phyloP scores from a whole-genome alignment of 2,888 invertebrate species.

The Aproaerema taeniolella region DNA sequence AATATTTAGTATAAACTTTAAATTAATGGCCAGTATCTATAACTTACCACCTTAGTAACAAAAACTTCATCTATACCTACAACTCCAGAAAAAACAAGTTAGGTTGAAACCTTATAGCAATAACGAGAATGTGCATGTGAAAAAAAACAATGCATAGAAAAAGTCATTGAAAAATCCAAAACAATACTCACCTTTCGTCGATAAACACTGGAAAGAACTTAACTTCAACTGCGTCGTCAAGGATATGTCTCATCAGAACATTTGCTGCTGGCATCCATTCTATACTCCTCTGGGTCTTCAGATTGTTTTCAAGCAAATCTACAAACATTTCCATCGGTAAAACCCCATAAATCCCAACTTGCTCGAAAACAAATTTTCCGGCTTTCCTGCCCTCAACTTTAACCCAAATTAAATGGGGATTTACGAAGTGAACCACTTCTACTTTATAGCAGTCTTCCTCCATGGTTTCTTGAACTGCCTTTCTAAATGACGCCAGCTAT shows the following conservation, averaged over 20 bases:
- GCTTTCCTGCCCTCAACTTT: conserved; percentile 26
- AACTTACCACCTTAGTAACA: too few relatives aligned
- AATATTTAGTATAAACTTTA: too few relatives aligned
- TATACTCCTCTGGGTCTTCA: conserved; percentile 26
- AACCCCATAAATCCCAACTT: conserved; percentile 54
- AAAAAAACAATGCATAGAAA: too few relatives aligned
- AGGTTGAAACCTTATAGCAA: too few relatives aligned
- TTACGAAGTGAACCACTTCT: conserved; percentile 41
- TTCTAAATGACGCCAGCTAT: too few relatives aligned
- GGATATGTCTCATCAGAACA: conserved; percentile 30
- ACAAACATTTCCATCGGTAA: conserved; percentile 38
- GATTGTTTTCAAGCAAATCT: conserved; percentile 23
- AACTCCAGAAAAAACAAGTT: too few relatives aligned
- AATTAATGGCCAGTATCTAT: too few relatives aligned
- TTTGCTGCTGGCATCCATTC: conserved; percentile 45
- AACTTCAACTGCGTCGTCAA: conserved; percentile 31
- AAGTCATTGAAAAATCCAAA: too few relatives aligned
- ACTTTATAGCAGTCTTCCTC: conserved; percentile 40
- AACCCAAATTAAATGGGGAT: conserved; percentile 58
- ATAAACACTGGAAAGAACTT: conserved; percentile 44
- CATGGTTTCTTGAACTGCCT: too few relatives aligned
- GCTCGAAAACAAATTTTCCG: conserved; percentile 41
- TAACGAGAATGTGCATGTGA: too few relatives aligned
- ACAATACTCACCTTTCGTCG: conserved; percentile 39
- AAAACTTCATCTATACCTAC: too few relatives aligned